Evolutionary conservation across 2,888 invertebrate species (phyloP).

Genomic region (Thumatha senex): DNA sequence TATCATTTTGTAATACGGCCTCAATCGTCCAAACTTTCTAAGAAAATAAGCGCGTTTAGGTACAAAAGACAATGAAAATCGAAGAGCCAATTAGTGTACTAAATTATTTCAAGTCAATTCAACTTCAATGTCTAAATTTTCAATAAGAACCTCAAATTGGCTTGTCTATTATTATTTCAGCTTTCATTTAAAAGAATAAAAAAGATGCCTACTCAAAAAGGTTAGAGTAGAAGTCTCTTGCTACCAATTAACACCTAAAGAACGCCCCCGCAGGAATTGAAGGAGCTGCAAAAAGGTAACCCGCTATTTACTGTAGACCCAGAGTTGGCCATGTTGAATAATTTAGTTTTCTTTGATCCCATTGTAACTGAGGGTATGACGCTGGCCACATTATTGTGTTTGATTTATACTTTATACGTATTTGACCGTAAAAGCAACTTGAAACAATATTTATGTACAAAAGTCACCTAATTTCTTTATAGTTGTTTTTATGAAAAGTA

Average conservation of each 20-base stretch:
- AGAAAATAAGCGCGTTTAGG: too few species aligned
- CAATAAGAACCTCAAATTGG: not conserved
- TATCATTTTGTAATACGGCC: too few species aligned
- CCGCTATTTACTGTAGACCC: slow-evolving; percentile 43
- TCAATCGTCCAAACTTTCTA: too few species aligned
- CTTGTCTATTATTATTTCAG: not conserved
- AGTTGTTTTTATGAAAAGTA: not conserved
- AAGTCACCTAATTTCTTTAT: slow-evolving; percentile 9
- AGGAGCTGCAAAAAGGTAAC: slow-evolving; percentile 47
- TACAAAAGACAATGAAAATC: not conserved
- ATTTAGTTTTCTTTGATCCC: slow-evolving; percentile 54
- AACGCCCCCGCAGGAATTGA: slow-evolving; percentile 37
- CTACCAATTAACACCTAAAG: slow-evolving; percentile 49
- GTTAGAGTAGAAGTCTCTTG: slow-evolving; percentile 30
- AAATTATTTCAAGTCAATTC: not conserved
- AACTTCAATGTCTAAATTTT: not conserved
- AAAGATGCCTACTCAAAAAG: slow-evolving; percentile 14
- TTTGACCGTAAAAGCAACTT: slow-evolving; percentile 19
- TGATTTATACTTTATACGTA: slow-evolving; percentile 39
- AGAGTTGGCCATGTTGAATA: slow-evolving; percentile 46
- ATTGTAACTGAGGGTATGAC: slow-evolving; percentile 40
- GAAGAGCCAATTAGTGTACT: not conserved
- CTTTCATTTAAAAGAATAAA: slow-evolving; percentile 12
- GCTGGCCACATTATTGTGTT: slow-evolving; percentile 42
- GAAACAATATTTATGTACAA: slow-evolving; percentile 27